These are phyloP conservation scores for Hyperoplus lanceolatus DNA, from an alignment of 2,797 vertebrate genomes.

Conservation along the genomic window DNA sequence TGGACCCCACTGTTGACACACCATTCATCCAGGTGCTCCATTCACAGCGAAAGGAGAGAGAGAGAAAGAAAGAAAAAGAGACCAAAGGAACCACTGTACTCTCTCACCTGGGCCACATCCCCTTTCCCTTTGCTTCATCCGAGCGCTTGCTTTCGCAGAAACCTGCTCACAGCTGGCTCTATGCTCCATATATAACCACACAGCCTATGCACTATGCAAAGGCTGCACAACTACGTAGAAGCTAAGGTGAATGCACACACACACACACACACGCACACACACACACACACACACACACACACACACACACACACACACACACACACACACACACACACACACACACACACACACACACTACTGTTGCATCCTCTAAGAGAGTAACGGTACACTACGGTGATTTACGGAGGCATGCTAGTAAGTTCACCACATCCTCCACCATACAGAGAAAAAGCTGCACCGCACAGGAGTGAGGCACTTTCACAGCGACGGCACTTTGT, in stretches of 20 bases:
- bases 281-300: neutral
- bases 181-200: conserved; percentile 63
- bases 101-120: conserved; percentile 76
- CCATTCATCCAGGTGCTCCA: conserved; percentile 56
- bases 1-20: conserved; percentile 11
- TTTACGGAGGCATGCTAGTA: conserved; percentile 54
- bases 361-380: conserved; percentile 40
- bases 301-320: conserved; percentile 23
- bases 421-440: conserved; percentile 76
- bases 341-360: neutral
- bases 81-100: conserved; percentile 70
- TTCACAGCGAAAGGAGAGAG: conserved; percentile 36
- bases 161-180: conserved; percentile 33
- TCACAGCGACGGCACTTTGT: conserved; percentile 42
- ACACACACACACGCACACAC: conserved; percentile 21
- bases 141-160: conserved; percentile 74
- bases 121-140: conserved; percentile 48
- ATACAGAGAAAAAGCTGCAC: conserved; percentile 71
- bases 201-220: conserved; percentile 63
- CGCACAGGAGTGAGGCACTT: conserved; percentile 45
- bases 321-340: conserved; percentile 12
- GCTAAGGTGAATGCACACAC: conserved; percentile 46
- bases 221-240: conserved; percentile 46
- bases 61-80: conserved; percentile 38
- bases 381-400: conserved; percentile 36